Evolutionary conservation across 2,888 invertebrate species (phyloP), one percentile per base, ranked within the genome.

Genomic region (Phytoseiulus persimilis): DNA sequence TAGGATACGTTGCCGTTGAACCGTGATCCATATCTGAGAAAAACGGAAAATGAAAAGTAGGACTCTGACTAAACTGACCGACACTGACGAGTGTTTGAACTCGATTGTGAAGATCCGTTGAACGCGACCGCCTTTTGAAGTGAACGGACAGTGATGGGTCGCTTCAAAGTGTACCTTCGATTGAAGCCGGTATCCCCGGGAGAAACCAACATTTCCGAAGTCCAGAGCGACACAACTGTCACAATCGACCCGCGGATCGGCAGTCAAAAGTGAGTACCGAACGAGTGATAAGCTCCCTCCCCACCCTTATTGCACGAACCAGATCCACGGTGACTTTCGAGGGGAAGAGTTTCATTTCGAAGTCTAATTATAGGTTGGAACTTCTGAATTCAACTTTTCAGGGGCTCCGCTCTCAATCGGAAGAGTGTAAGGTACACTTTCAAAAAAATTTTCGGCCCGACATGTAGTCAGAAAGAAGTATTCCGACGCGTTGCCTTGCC

Each of bases 401-500:
- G 65, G 18, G 1, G 9, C 14, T 23, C 65, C 5, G 18, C 5
- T 65, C 2, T 14, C 11, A 28, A 18, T 2, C 32, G n/a, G 6
- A 87, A 90, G 89, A 95, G 92, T 96, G 95, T 91, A 95, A 95
- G 91, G 95, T 98, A 93, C 95, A 93, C 93, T 83, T 94, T 94
- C 91, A 93, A 95, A 92, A 95, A 95, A 92, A 96, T 99, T 65
- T 99, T 98, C 94, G 95, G 95, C 91, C 95, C 95, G 0, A 94
- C 91, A 87, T 93, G 95, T 0, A 93, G 94, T 0, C 99, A 99
- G 92, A 95, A 95, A 92, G 95, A 96, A 90, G 93, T 97, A 5
- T 98, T 98, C 93, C 95, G 96, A 91, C 94, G 95, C 91, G 95
- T 97, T 0, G 96, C 96, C 0, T 94, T 96, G 89, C 98, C 98